Evolutionary conservation across 2,888 invertebrate genomes (phyloP).

Genomic region (Latrodectus hesperus): DNA sequence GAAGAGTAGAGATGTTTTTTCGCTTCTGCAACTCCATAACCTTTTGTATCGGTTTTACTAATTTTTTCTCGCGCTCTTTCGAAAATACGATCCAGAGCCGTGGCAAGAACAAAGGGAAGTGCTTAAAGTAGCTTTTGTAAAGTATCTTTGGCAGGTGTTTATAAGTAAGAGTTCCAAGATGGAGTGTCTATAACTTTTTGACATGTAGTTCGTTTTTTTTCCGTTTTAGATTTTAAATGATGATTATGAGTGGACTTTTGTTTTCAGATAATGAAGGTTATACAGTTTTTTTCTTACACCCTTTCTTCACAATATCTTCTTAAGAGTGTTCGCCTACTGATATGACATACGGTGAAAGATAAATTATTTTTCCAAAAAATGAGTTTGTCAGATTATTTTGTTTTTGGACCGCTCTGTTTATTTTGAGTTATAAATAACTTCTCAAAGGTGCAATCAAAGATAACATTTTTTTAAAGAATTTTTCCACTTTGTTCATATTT

Average conservation of each 20-base stretch:
- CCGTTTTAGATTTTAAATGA: slow-evolving; percentile 62
- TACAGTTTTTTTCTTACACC: slow-evolving; percentile 29
- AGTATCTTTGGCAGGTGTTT: slow-evolving; percentile 67
- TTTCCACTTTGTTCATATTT: no score
- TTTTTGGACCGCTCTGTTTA: no score
- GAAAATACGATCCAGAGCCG: slow-evolving; percentile 28
- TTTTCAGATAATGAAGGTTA: slow-evolving; percentile 56
- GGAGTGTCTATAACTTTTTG: slow-evolving; percentile 63
- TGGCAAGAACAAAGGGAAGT: slow-evolving; percentile 57
- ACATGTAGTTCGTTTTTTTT: slow-evolving; percentile 29
- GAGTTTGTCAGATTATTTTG: no score
- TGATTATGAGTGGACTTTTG: slow-evolving; percentile 68
- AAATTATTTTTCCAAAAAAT: slow-evolving; percentile 24
- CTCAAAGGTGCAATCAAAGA: no score
- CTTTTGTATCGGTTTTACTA: slow-evolving; percentile 66
- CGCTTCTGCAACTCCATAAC: slow-evolving; percentile 62
- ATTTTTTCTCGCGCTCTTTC: slow-evolving; percentile 35
- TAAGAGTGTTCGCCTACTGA: slow-evolving; percentile 41
- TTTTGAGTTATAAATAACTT: no score
- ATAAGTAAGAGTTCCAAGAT: slow-evolving; percentile 52
- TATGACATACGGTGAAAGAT: slow-evolving; percentile 53
- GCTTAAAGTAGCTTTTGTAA: slow-evolving; percentile 66
- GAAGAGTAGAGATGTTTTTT: slow-evolving; percentile 53
- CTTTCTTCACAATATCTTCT: slow-evolving; percentile 27
- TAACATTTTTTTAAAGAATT: no score